Evolutionary conservation across 2,888 invertebrate genomes (phyloP).

Genomic region (Mylabris sibirica): DNA sequence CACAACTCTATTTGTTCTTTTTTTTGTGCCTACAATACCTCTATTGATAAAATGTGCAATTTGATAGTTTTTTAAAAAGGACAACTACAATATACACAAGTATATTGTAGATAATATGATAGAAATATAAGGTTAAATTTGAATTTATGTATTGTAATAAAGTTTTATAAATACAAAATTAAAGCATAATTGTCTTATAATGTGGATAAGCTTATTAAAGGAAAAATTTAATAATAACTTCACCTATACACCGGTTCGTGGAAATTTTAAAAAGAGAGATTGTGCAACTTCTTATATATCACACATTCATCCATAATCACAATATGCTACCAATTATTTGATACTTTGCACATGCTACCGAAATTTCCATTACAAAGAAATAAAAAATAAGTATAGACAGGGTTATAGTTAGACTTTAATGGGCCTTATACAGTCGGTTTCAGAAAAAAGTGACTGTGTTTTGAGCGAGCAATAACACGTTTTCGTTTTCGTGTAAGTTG

Average conservation of each 20-base stretch:
- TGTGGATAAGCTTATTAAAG: background rate
- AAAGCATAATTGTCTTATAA: background rate
- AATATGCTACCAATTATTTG: background rate
- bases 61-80: no score
- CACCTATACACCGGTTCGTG: background rate
- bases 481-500: no score
- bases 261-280: background rate
- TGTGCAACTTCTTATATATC: background rate
- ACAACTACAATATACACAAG: no score
- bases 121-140: background rate
- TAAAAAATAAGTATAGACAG: background rate
- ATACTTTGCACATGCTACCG: background rate
- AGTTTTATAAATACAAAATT: background rate
- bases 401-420: no score
- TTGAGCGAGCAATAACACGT: no score
- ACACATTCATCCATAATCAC: background rate
- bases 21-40: no score
- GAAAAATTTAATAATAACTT: background rate
- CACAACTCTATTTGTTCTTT: no score
- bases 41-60: no score
- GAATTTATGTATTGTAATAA: constrained; percentile 3
- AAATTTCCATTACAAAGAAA: background rate
- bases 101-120: no score
- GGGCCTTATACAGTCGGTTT: no score
- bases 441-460: no score